A percentile compares a stretch with the other conserved stretches of the same genome.
Conservation (phyloP, 2,888 invertebrate species). For the Brachyopa scutellaris region DNA sequence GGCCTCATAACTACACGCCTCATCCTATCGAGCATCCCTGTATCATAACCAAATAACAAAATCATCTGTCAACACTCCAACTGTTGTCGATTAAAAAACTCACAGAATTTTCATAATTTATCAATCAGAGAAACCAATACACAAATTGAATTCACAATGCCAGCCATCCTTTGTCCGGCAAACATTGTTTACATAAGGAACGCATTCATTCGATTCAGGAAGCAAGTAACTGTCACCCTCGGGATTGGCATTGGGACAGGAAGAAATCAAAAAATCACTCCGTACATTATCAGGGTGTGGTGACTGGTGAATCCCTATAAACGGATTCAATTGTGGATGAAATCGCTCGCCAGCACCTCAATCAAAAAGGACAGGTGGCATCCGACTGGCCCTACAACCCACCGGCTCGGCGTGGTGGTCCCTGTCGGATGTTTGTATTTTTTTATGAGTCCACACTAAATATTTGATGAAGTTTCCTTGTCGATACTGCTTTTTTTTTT, state of each 20-base stretch:
- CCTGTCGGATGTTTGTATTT: slow-evolving; percentile 64
- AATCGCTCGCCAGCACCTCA: slow-evolving; percentile 50
- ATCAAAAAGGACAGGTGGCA: slow-evolving; percentile 41
- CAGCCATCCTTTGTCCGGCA: background rate
- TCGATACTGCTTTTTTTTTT: slow-evolving; percentile 73
- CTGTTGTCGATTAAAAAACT: slow-evolving; percentile 8
- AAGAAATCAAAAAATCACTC: slow-evolving; percentile 72
- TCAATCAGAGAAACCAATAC: slow-evolving; percentile 63
- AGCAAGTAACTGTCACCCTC: slow-evolving; percentile 63
- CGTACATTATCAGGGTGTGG: slow-evolving; percentile 72
- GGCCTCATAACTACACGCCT: no score
- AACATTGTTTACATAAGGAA: slow-evolving; percentile 40
- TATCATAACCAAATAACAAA: no score
- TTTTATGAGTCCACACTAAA: slow-evolving; percentile 77
- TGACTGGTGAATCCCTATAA: slow-evolving; percentile 72
- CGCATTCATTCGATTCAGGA: slow-evolving; percentile 37
- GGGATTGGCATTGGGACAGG: slow-evolving; percentile 59
- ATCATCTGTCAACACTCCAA: slow-evolving; percentile 14
- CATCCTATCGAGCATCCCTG: no score
- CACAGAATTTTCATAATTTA: slow-evolving; percentile 52
- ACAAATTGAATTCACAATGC: slow-evolving; percentile 68
- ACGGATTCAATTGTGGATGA: slow-evolving; percentile 72
- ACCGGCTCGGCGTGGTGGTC: slow-evolving; percentile 41
- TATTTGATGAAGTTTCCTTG: slow-evolving; percentile 81
- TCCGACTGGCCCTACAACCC: slow-evolving; percentile 39